These are phyloP conservation scores for Melanotaenia duboulayi DNA, from an alignment of 2,113 vertebrate genomes.

Conservation along the genomic window DNA sequence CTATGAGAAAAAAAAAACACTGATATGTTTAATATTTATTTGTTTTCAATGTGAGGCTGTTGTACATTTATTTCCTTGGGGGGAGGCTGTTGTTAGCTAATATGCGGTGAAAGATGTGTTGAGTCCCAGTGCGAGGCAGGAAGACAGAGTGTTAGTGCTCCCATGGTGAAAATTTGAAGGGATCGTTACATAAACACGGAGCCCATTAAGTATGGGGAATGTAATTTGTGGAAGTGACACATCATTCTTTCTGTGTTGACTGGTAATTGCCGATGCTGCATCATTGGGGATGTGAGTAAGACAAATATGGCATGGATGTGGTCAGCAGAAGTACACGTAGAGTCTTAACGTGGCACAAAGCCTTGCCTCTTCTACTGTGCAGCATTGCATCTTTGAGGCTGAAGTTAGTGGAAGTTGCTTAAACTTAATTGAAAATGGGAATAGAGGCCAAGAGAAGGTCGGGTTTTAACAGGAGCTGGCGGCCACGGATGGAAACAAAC, in stretches of 20 bases:
- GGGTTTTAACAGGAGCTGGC: constrained; percentile 14
- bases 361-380: constrained; percentile 15
- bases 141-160: constrained; percentile 63
- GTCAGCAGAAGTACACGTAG: constrained; percentile 6
- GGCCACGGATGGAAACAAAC: constrained; percentile 20
- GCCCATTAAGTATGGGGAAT: constrained; percentile 63
- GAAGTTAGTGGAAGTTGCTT: constrained; percentile 51
- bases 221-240: constrained; percentile 67
- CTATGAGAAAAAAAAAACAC: not conserved
- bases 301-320: constrained; percentile 32
- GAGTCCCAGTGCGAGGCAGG: constrained; percentile 33
- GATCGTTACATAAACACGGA: constrained; percentile 67
- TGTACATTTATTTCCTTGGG: constrained; percentile 30
- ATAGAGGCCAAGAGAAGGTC: constrained; percentile 37
- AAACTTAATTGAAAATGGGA: constrained; percentile 66
- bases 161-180: constrained; percentile 66
- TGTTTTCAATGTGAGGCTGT: constrained; percentile 27
- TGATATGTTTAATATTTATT: constrained; percentile 51
- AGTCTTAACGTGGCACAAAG: constrained; percentile 12
- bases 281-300: constrained; percentile 46
- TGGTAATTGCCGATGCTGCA: constrained; percentile 68
- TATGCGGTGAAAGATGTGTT: constrained; percentile 45
- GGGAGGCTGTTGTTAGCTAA: constrained; percentile 15
- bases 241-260: constrained; percentile 60
- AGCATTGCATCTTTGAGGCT: constrained; percentile 41